Conservation (phyloP, 2,113 vertebrate genomes). For the Cathartes aura region DNA sequence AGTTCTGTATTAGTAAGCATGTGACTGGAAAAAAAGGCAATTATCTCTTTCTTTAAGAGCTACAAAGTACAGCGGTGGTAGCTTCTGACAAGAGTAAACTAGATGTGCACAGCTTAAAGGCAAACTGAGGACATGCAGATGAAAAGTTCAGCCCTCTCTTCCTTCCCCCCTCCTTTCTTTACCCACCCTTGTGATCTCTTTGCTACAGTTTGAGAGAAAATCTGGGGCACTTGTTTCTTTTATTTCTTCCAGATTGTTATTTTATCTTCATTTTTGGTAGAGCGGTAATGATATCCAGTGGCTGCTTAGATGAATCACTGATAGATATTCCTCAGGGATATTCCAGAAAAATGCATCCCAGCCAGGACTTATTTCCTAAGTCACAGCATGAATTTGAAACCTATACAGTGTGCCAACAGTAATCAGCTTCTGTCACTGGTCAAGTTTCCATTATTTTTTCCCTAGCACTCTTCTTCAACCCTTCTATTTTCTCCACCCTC, state of each 20-base stretch:
- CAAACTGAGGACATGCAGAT: slow-evolving; percentile 49
- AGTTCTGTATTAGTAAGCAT: slow-evolving; percentile 48
- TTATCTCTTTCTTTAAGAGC: slow-evolving; percentile 45
- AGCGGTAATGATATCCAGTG: slow-evolving; percentile 64
- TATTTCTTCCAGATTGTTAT: slow-evolving; percentile 45
- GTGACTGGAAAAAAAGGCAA: slow-evolving; percentile 28
- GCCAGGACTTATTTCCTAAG: slow-evolving; percentile 49
- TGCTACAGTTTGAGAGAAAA: slow-evolving; percentile 43
- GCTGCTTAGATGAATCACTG: slow-evolving; percentile 56
- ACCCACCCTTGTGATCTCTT: slow-evolving; percentile 48
- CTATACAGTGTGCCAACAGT: neutral
- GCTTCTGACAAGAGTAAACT: slow-evolving; percentile 61
- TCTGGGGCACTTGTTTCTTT: slow-evolving; percentile 55
- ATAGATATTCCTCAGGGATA: slow-evolving; percentile 62
- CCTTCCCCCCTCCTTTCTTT: neutral
- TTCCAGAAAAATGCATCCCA: slow-evolving; percentile 55
- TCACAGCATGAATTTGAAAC: slow-evolving; percentile 52
- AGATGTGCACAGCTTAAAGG: slow-evolving; percentile 45
- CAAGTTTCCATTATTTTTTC: slow-evolving; percentile 33
- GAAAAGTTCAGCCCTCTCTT: slow-evolving; percentile 50
- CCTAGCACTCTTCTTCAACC: neutral
- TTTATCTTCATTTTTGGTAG: slow-evolving; percentile 66
- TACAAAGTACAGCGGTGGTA: slow-evolving; percentile 37
- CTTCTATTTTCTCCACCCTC: neutral
- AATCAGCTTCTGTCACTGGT: slow-evolving; percentile 5